These are phyloP conservation scores for Slavum lentiscoides DNA, from an alignment of 2,888 invertebrate species.

Conservation along the genomic window DNA sequence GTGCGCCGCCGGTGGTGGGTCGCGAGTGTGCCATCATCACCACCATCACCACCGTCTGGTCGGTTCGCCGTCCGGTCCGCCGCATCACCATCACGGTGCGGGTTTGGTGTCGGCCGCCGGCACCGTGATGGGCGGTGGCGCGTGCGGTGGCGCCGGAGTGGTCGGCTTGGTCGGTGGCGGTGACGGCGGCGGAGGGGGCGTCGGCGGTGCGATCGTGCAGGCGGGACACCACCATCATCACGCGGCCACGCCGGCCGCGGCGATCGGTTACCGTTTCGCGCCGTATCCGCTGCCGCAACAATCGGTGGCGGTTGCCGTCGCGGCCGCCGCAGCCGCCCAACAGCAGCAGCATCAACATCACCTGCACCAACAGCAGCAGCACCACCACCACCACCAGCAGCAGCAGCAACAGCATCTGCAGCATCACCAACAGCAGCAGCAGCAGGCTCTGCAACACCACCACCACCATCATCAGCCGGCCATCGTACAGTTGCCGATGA, in stretches of 20 bases:
- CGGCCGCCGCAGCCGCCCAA: conserved; percentile 45
- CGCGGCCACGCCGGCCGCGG: conserved; percentile 59
- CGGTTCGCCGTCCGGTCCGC: conserved; percentile 55
- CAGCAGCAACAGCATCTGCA: conserved; percentile 46
- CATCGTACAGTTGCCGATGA: conserved; percentile 53
- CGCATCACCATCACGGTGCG: conserved; percentile 55
- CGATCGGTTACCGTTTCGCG: conserved; percentile 66
- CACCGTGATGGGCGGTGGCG: conserved; percentile 56
- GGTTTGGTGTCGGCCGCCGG: conserved; percentile 55
- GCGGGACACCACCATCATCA: conserved; percentile 57
- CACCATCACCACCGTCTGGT: conserved; percentile 51
- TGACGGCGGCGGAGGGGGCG: conserved; percentile 56
- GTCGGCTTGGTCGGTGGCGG: conserved; percentile 50
- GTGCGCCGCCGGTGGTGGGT: conserved; percentile 32
- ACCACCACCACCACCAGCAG: conserved; percentile 41
- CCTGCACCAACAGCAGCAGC: conserved; percentile 58
- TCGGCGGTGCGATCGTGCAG: conserved; percentile 55
- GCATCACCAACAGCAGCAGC: conserved; percentile 39
- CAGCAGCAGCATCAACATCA: conserved; percentile 36
- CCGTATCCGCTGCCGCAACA: conserved; percentile 67
- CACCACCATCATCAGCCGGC: conserved; percentile 26
- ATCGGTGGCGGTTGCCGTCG: neutral
- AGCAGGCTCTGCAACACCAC: neutral
- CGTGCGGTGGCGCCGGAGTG: conserved; percentile 54
- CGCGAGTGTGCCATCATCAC: conserved; percentile 48